Evolutionary conservation across 1,140 invertebrate species (phyloP), one percentile per base, ranked within the genome.

Genomic region (Pseudomyrmex cubaensis): DNA sequence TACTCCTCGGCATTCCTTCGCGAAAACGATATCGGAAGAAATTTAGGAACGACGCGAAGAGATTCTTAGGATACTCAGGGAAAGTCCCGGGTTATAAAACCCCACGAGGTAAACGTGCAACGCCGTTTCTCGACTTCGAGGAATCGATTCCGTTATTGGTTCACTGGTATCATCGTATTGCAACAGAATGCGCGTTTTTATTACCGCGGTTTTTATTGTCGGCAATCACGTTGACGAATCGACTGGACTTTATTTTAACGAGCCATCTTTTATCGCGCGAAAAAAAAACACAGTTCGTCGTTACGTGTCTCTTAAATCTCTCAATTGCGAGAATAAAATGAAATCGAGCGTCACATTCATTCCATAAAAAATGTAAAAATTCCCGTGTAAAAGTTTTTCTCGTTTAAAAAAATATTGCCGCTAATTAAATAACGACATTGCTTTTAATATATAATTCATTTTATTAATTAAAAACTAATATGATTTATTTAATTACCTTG

Each of bases 101-200:
- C 35, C 35, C 44, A 50, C 20, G n/a, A 57, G 2, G 15, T 57
- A 61, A 66, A 46, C 13, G 13, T 20, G 52, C 35, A 46, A 57
- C 22, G 15, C 52, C 66, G 25, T 67, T 52, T 20, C 9, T 73
- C 82, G 62, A 44, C 25, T 50, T 77, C 52, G 46, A 22, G 50
- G 82, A 72, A 70, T 64, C 52, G 59, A 73, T 12, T 63, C 57
- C 66, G 85, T 86, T 87, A 87, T 62, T 69, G 73, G 82, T 57
- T 86, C 67, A 69, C 67, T 73, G 67, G 61, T 85, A 73, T 62
- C 66, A 22, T 48, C 20, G 35, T 35, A 7, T 69, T 22, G 50
- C 52, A 50, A 50, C 8, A n/a, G 57, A 73, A 77, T 78, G 57
- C 66, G 80, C 70, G 74, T 10, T 52, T 50, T 73, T 73, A 73